Evolutionary conservation across 2,113 vertebrate species (phyloP).

Genomic region (Oplegnathus fasciatus): DNA sequence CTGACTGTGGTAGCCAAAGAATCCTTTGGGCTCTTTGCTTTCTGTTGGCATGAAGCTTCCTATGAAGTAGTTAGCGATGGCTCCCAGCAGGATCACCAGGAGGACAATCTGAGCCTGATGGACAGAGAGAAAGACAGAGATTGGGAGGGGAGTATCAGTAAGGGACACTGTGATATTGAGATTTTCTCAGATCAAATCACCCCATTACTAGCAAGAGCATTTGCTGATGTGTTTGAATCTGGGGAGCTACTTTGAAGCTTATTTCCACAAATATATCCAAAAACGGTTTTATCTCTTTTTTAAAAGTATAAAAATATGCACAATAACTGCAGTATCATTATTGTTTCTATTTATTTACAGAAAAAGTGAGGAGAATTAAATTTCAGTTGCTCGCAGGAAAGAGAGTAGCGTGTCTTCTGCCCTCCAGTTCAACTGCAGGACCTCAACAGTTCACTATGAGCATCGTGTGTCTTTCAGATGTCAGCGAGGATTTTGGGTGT

Average conservation of each 20-base stretch:
- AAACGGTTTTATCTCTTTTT: too few relatives aligned
- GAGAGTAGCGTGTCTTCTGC: too few relatives aligned
- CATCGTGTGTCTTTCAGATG: background rate
- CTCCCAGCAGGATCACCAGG: conserved; percentile 91
- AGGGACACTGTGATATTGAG: background rate
- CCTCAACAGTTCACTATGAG: background rate
- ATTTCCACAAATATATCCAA: too few relatives aligned
- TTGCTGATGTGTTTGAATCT: background rate
- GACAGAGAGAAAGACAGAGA: background rate
- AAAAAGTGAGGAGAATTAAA: too few relatives aligned
- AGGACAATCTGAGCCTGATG: conserved; percentile 94
- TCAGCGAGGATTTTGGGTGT: background rate
- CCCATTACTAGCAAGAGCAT: too few relatives aligned
- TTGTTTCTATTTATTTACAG: too few relatives aligned
- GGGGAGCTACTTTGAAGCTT: background rate
- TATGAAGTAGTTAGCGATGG: conserved; percentile 93
- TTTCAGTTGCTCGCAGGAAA: too few relatives aligned
- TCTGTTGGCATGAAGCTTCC: conserved; percentile 92
- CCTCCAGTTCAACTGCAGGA: background rate
- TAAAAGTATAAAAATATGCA: too few relatives aligned
- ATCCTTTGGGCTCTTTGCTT: conserved; percentile 92
- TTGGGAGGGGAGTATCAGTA: background rate
- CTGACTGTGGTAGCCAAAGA: conserved; percentile 94
- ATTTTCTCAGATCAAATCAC: background rate
- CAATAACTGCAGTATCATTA: too few relatives aligned